Percentiles rank a stretch among this genome's conserved stretches.
phyloP scores from a whole-genome alignment of 2,888 invertebrate species.

The Congeria kusceri region DNA sequence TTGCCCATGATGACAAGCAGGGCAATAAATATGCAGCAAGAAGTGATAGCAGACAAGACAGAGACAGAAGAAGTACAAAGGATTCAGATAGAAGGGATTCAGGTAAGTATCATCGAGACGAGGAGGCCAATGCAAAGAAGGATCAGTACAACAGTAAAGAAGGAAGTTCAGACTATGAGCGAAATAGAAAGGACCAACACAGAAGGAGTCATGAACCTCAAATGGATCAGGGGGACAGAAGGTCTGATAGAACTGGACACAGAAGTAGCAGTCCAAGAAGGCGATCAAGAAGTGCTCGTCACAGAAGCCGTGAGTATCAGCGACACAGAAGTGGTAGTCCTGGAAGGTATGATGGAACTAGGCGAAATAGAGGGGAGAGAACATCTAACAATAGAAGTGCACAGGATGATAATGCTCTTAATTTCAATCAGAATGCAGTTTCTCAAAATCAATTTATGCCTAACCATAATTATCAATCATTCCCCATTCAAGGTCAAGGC shows the following conservation, averaged over 20 bases:
- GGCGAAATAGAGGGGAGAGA: neutral
- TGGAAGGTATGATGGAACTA: neutral
- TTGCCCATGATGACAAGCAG: too few species aligned
- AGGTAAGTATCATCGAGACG: neutral
- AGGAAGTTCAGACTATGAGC: neutral
- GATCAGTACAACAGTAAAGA: neutral
- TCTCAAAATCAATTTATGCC: neutral
- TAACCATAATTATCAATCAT: slow-evolving; percentile 2
- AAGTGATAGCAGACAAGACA: too few species aligned
- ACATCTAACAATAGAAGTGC: too few species aligned
- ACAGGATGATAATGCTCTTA: too few species aligned
- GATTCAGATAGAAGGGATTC: slow-evolving; percentile 9
- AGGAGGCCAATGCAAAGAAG: neutral
- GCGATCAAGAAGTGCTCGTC: neutral
- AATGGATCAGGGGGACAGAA: neutral
- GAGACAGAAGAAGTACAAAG: too few species aligned
- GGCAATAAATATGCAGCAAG: too few species aligned
- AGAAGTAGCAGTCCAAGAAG: neutral
- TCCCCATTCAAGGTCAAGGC: slow-evolving; percentile 1
- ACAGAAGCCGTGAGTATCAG: neutral
- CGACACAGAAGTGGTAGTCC: neutral
- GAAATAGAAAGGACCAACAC: neutral
- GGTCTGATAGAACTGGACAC: neutral
- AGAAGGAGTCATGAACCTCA: neutral
- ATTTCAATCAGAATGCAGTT: neutral